Base-by-base conservation (phyloP, 1,140 invertebrate species). In the Drosophila prosaltans region DNA sequence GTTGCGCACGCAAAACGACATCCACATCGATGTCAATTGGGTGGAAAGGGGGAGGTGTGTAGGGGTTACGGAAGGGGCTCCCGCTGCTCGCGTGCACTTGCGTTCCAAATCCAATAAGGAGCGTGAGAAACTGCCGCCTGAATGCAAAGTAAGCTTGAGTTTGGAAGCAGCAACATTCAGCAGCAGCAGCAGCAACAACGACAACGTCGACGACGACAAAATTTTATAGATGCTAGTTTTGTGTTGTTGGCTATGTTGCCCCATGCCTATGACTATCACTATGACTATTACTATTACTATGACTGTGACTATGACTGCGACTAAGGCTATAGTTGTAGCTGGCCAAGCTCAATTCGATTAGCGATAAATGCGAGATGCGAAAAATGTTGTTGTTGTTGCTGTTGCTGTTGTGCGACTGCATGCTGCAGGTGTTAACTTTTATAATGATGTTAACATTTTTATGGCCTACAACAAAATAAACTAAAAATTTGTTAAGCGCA, bases 391-490 rank as follows among this genome's bases (percentile, higher is more conserved):
- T 55, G 61, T 82, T 48, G 54, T 30, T 60, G 55, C 21, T 62
- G 65, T 57, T 65, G 64, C 3, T 59, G 70, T 36, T 68, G 54
- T 43, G 65, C 59, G 69, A n/a, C 51, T 45, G 65, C 76, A 36
- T 55, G 83, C 71, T 88, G 83, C 83, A 88, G 83, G 83, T 88
- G 83, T 88, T 88, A 89, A 68, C 73, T 75, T 76, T 88, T 88
- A 88, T 88, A 88, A 88, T 88, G 83, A 89, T 88, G 84, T 88
- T 88, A 88, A 89, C 83, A 88, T 88, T 89, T 88, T 88, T 89
- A 88, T 88, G 83, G 83, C 70, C 65, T 45, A 83, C 83, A 80
- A 80, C 74, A 82, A 85, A 86, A 86, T 78, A 72, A 77, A 80
- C 83, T 83, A 64, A 89, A 89, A 89, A 88, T 88, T 88, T 88